phyloP scores from a whole-genome alignment of 2,797 vertebrate species.

The Diglossa cyanea region DNA sequence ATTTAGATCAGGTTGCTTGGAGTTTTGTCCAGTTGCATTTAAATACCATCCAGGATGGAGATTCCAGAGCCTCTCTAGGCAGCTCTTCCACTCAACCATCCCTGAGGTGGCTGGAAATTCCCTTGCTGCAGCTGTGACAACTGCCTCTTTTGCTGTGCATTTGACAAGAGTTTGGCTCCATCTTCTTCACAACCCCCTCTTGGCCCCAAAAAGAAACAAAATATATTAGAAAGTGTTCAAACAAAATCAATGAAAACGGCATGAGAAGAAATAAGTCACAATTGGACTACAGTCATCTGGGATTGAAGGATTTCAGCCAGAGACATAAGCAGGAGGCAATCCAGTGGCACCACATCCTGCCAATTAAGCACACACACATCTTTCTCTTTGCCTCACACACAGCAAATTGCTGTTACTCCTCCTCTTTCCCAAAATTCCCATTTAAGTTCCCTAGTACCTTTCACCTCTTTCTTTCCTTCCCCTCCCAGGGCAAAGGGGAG shows the following conservation, averaged over 20 bases:
- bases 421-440: not conserved
- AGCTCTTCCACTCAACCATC: not conserved
- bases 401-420: not conserved
- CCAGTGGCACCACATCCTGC: not conserved
- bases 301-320: not conserved
- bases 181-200: not conserved
- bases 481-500: not conserved
- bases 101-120: not conserved
- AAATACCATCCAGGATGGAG: not conserved
- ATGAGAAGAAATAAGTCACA: not conserved
- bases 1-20: not conserved
- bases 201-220: not conserved
- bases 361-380: not conserved
- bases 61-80: not conserved
- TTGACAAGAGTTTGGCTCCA: not conserved
- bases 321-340: not conserved
- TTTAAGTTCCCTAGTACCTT: not conserved
- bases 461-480: not conserved
- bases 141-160: not conserved
- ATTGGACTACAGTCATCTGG: not conserved
- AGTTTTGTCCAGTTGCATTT: not conserved
- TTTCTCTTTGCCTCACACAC: not conserved
- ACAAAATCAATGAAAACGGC: not conserved
- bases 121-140: not conserved
- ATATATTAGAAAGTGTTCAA: not conserved